A percentile compares a stretch with the other conserved stretches of the same genome.
phyloP scores from a whole-genome alignment of 2,797 vertebrate genomes.

The Amniataba percoides region DNA sequence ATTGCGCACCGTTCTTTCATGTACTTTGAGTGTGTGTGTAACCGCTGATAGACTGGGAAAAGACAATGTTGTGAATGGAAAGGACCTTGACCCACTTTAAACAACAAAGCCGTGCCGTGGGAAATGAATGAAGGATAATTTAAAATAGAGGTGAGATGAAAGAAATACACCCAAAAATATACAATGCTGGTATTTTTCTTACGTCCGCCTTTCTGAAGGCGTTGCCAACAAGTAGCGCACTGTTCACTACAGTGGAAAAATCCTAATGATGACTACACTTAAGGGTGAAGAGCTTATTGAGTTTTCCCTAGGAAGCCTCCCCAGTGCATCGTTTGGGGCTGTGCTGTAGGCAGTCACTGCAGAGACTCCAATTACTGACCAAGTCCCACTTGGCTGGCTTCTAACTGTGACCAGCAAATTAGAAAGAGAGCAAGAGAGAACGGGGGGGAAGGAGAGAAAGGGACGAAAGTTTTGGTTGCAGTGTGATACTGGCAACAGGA shows the following conservation, averaged over 20 bases:
- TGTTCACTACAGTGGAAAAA: conserved; percentile 80
- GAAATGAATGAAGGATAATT: conserved; percentile 61
- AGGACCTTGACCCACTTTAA: conserved; percentile 75
- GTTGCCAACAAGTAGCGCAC: conserved; percentile 67
- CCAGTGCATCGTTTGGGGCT: conserved; percentile 78
- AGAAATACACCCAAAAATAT: conserved; percentile 54
- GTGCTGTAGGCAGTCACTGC: conserved; percentile 81
- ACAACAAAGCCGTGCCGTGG: conserved; percentile 66
- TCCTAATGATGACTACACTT: conserved; percentile 79
- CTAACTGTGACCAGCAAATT: conserved; percentile 84
- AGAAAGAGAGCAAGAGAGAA: conserved; percentile 66
- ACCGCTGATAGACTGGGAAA: conserved; percentile 52
- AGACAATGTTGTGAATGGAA: conserved; percentile 59
- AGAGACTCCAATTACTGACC: conserved; percentile 86
- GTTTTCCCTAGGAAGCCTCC: conserved; percentile 79
- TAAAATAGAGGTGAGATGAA: conserved; percentile 65
- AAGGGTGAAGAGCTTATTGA: conserved; percentile 83
- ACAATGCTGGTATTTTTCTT: conserved; percentile 48
- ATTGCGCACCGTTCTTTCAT: conserved; percentile 30
- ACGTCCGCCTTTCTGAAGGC: conserved; percentile 51
- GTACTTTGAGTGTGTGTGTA: conserved; percentile 36
- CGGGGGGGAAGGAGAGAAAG: conserved; percentile 45
- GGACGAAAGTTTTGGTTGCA: conserved; percentile 65
- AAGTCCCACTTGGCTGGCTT: conserved; percentile 82
- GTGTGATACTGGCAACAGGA: conserved; percentile 52